Percentiles rank a stretch among this genome's conserved stretches.
These are phyloP conservation scores for Neelides folsomi DNA, from an alignment of 2,888 invertebrate species.

Conservation along the genomic window DNA sequence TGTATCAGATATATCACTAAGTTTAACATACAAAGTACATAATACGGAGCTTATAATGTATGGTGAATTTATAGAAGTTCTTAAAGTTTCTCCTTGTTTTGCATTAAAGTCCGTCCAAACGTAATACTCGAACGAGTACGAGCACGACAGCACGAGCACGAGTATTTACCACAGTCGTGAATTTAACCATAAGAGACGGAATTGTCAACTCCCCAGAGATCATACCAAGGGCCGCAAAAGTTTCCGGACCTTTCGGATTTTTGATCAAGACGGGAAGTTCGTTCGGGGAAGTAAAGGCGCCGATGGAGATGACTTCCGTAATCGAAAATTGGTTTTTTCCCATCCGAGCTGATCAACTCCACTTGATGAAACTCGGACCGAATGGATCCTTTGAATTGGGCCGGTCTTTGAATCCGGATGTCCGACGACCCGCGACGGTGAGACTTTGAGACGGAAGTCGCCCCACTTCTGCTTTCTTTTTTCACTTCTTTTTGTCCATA, in stretches of 20 bases:
- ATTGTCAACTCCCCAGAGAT: constrained; percentile 66
- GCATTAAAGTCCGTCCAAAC: too few relatives aligned
- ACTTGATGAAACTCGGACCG: constrained; percentile 27
- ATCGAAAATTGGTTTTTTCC: constrained; percentile 19
- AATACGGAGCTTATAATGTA: too few relatives aligned
- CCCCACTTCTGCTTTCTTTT: not conserved
- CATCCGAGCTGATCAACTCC: constrained; percentile 24
- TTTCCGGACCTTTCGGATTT: constrained; percentile 37
- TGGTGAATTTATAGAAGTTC: too few relatives aligned
- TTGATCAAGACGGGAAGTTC: constrained; percentile 35
- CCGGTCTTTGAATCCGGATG: constrained; percentile 1
- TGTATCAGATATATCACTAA: too few relatives aligned
- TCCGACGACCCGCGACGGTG: not conserved
- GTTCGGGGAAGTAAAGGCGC: constrained; percentile 34
- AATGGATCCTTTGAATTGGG: constrained; percentile 24
- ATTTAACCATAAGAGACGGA: constrained; percentile 43
- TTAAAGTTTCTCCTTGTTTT: too few relatives aligned
- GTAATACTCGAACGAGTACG: too few relatives aligned
- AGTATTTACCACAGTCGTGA: too few relatives aligned
- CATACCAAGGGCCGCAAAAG: constrained; percentile 72
- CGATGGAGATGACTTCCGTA: constrained; percentile 31
- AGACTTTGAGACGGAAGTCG: not conserved
- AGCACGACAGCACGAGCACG: too few relatives aligned
- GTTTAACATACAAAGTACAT: too few relatives aligned
- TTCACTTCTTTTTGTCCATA: not conserved